These are phyloP conservation scores for Dicrostonyx torquatus DNA, from an alignment of 2,797 vertebrate species.

Conservation along the genomic window DNA sequence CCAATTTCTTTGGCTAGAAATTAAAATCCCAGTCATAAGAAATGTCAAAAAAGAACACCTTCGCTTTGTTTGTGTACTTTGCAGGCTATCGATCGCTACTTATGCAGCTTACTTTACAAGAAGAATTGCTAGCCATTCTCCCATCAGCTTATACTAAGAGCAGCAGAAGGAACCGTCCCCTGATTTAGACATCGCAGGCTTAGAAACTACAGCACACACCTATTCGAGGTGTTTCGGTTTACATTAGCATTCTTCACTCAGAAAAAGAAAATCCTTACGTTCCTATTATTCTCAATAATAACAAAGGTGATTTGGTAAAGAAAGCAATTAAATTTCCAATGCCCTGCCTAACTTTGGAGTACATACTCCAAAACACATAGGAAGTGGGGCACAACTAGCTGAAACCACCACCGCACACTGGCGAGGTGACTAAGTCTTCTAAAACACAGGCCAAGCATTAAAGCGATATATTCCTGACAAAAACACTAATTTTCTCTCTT, in stretches of 20 bases:
- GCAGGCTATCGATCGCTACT: background rate
- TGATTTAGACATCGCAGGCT: background rate
- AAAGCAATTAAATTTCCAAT: background rate
- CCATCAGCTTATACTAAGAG: background rate
- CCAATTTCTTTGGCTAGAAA: constrained; percentile 28
- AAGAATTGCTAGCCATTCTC: background rate
- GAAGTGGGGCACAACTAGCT: background rate
- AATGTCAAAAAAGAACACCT: background rate
- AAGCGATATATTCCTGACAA: constrained; percentile 35
- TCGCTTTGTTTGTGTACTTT: background rate
- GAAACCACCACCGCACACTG: background rate
- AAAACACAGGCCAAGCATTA: background rate
- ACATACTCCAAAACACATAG: background rate
- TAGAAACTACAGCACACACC: background rate
- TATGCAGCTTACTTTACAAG: background rate
- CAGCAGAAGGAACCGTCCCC: background rate
- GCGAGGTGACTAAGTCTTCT: constrained; percentile 35
- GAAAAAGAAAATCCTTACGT: background rate
- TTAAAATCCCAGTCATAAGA: constrained; percentile 37
- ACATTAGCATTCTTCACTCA: background rate
- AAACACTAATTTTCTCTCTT: constrained; percentile 37
- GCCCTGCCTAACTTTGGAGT: background rate
- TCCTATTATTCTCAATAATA: background rate
- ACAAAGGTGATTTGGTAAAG: background rate
- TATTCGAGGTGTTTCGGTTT: background rate